Evolutionary conservation across 2,797 vertebrate species (phyloP).

Genomic region (Ambastaia sidthimunki): DNA sequence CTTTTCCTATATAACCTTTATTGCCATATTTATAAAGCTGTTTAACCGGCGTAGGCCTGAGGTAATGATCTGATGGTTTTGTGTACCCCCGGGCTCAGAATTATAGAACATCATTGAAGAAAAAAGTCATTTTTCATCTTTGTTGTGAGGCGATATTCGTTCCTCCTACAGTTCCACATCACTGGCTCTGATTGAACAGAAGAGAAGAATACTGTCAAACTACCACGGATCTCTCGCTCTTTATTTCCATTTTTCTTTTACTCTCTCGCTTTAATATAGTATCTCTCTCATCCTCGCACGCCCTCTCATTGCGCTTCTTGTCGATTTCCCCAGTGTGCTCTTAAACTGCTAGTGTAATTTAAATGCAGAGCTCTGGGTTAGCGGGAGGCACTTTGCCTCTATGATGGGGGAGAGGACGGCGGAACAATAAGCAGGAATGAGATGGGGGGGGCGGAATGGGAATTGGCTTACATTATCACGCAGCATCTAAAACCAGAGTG

Average conservation of each 20-base stretch:
- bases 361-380: slow-evolving; percentile 73
- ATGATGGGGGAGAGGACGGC: slow-evolving; percentile 69
- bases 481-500: slow-evolving; percentile 59
- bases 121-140: slow-evolving; percentile 51
- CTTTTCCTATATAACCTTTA: slow-evolving; percentile 43
- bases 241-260: slow-evolving; percentile 46
- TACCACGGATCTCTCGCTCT: slow-evolving; percentile 44
- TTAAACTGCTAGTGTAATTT: slow-evolving; percentile 79
- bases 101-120: slow-evolving; percentile 48
- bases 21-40: slow-evolving; percentile 50
- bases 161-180: slow-evolving; percentile 59
- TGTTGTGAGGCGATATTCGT: slow-evolving; percentile 54
- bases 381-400: slow-evolving; percentile 61
- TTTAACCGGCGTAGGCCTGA: slow-evolving; percentile 34
- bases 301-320: slow-evolving; percentile 68
- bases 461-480: slow-evolving; percentile 64
- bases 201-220: slow-evolving; percentile 56
- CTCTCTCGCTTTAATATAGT: slow-evolving; percentile 62
- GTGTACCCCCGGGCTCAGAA: slow-evolving; percentile 39
- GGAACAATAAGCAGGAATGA: slow-evolving; percentile 62
- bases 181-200: slow-evolving; percentile 60
- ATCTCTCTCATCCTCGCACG: slow-evolving; percentile 63
- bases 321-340: slow-evolving; percentile 72
- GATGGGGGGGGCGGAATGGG: slow-evolving; percentile 51
- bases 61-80: slow-evolving; percentile 50